phyloP scores from a whole-genome alignment of 2,888 invertebrate species.

The Lasiommata megera region DNA sequence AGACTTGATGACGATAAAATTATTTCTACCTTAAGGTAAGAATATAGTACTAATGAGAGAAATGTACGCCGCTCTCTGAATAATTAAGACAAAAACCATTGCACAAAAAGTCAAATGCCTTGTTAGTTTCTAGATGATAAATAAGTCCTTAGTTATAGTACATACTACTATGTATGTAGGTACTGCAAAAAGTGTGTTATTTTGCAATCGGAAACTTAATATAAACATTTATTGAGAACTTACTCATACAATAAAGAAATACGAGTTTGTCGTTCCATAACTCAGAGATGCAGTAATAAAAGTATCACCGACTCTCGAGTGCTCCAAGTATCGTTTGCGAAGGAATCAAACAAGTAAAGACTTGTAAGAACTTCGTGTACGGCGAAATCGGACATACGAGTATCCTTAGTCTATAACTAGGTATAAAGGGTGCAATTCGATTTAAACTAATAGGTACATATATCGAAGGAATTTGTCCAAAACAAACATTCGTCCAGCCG shows the following conservation, averaged over 20 bases:
- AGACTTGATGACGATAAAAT: too few relatives aligned
- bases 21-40: too few relatives aligned
- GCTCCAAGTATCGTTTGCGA: constrained; percentile 8
- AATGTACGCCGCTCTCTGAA: too few relatives aligned
- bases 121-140: too few relatives aligned
- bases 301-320: constrained; percentile 11
- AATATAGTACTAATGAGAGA: too few relatives aligned
- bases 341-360: constrained; percentile 11
- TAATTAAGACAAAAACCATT: too few relatives aligned
- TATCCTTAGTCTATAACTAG: background rate
- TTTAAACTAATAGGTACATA: background rate
- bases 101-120: too few relatives aligned
- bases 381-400: background rate
- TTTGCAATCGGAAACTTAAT: background rate
- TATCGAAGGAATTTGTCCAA: too few relatives aligned
- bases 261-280: background rate
- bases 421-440: background rate
- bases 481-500: too few relatives aligned
- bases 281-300: constrained; percentile 10
- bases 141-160: too few relatives aligned
- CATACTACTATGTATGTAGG: too few relatives aligned
- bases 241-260: background rate
- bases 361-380: constrained; percentile 7
- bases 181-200: too few relatives aligned
- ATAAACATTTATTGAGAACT: background rate